Conservation (phyloP, 37 sponge, comb jelly and placozoan genomes). For the Crambe crambe region DNA sequence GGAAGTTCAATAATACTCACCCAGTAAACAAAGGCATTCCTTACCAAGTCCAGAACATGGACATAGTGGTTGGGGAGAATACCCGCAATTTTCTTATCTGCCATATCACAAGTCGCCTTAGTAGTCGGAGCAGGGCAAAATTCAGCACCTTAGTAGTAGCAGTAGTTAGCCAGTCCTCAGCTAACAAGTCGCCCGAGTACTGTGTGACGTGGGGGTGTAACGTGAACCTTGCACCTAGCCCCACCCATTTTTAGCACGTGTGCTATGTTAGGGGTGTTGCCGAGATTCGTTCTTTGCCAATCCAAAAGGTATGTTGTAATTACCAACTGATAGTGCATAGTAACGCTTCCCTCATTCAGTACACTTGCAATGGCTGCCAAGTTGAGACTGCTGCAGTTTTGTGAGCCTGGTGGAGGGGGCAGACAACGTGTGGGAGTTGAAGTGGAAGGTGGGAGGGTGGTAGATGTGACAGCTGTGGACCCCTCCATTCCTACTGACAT, state of each 20-base stretch:
- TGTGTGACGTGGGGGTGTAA: no score
- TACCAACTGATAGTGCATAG: no score
- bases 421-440: conserved; percentile 51
- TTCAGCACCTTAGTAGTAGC: no score
- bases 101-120: conserved; percentile 13
- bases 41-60: conserved; percentile 81
- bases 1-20: neutral
- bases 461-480: conserved; percentile 74
- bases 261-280: no score
- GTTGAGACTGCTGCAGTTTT: conserved; percentile 57
- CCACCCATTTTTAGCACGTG: neutral
- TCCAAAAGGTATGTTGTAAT: no score
- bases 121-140: no score
- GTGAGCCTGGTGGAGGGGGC: conserved; percentile 7
- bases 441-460: conserved; percentile 49
- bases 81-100: conserved; percentile 65
- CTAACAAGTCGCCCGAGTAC: no score
- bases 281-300: no score
- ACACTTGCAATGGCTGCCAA: conserved; percentile 26
- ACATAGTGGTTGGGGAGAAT: conserved; percentile 80
- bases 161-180: no score
- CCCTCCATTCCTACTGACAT: conserved; percentile 74
- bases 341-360: neutral
- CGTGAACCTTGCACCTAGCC: no score
- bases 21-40: conserved; percentile 12